phyloP scores from a whole-genome alignment of 2,113 vertebrate species.

The Ia io region DNA sequence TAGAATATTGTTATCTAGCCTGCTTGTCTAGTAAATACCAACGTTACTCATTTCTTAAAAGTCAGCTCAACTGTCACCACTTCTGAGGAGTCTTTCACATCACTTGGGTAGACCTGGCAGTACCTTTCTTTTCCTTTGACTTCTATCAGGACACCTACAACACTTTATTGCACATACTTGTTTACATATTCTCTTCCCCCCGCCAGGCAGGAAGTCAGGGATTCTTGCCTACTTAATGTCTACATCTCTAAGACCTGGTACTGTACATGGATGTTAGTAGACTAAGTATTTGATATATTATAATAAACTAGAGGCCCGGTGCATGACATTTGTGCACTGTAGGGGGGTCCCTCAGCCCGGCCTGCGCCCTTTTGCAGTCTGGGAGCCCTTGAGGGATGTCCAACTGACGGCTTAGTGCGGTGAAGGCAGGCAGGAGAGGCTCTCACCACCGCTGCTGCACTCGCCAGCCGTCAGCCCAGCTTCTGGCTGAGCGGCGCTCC shows the following conservation, averaged over 20 bases:
- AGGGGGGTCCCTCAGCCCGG: too few species aligned
- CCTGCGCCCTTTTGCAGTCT: too few species aligned
- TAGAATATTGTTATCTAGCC: not conserved
- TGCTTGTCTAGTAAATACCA: slow-evolving; percentile 27
- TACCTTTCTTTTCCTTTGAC: not conserved
- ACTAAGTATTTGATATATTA: not conserved
- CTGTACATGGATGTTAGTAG: not conserved
- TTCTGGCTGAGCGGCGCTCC: too few species aligned
- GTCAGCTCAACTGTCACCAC: not conserved
- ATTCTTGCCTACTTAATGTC: not conserved
- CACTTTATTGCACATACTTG: not conserved
- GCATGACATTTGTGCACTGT: too few species aligned
- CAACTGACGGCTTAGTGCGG: too few species aligned
- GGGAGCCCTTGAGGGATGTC: too few species aligned
- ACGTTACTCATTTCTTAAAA: not conserved
- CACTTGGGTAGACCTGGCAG: not conserved
- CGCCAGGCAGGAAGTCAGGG: not conserved
- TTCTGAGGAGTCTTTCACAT: not conserved
- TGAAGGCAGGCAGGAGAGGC: too few species aligned
- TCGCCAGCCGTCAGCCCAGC: too few species aligned
- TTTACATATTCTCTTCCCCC: not conserved
- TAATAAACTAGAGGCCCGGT: not conserved
- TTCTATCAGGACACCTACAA: slow-evolving; percentile 3
- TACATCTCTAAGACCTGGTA: not conserved
- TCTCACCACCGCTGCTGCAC: too few species aligned